Conservation (phyloP, 2,888 invertebrate species). For the Pseudococcus longispinus region DNA sequence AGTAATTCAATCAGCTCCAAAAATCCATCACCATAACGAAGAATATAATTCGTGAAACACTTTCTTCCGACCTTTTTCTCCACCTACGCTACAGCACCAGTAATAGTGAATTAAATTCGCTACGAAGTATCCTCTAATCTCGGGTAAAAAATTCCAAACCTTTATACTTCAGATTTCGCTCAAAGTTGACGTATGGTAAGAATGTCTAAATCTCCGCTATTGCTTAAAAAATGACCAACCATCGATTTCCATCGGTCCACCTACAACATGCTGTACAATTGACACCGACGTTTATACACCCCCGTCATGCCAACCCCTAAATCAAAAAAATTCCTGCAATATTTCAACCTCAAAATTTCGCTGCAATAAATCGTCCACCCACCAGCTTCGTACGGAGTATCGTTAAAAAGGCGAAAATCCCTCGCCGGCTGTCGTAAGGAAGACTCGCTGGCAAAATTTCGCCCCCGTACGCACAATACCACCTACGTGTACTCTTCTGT, state of each 20-base stretch:
- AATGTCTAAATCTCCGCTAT: neutral
- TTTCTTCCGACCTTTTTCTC: too few relatives aligned
- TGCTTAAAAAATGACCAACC: neutral
- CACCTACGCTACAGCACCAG: too few relatives aligned
- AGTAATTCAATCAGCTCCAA: too few relatives aligned
- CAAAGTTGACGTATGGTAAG: too few relatives aligned
- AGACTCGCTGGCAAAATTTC: neutral
- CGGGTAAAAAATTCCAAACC: too few relatives aligned
- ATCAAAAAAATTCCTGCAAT: neutral
- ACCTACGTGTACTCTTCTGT: neutral
- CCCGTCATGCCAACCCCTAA: neutral
- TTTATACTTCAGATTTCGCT: too few relatives aligned
- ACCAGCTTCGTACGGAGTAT: neutral
- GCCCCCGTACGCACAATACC: neutral
- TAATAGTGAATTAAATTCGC: too few relatives aligned
- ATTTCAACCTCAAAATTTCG: neutral
- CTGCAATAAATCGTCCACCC: neutral
- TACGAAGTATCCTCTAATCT: too few relatives aligned
- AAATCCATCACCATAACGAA: too few relatives aligned
- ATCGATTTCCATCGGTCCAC: neutral
- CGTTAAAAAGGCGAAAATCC: neutral
- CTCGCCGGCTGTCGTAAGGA: neutral
- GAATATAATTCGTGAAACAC: too few relatives aligned
- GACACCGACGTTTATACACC: neutral
- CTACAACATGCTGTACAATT: neutral